Evolutionary conservation across 2,113 vertebrate species (phyloP), one percentile per base, ranked within the genome.

Genomic region (Chaetops frenatus): DNA sequence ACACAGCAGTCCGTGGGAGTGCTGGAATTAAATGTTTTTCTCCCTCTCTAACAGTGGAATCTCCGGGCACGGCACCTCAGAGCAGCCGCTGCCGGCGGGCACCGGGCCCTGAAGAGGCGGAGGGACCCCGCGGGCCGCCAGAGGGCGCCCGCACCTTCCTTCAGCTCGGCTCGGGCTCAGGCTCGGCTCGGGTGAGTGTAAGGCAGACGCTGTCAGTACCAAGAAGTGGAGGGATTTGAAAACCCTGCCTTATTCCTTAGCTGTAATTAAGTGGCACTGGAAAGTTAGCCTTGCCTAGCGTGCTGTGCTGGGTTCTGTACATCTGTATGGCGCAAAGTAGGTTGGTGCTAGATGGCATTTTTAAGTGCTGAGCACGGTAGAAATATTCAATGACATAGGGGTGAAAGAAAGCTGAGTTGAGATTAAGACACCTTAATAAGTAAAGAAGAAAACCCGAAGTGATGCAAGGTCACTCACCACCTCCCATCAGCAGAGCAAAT

Each of bases 121-220:
- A 48, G 24, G 11, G 19, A 7, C 14, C 14, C 10, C 40, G 29
- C 7, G 4, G 38, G 61, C 87, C 93, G 81, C 35, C 85, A 96
- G 95, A 83, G 93, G 93, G 91, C 71, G 40, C 65, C 15, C 35
- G 61, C 45, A 2, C 7, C 17, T 22, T 19, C 47, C 15, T 38
- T 14, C 50, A 21, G 61, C 57, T 6, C 22, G 17, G 53, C 44
- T 27, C 65, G 24, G 19, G 15, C 38, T 38, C 38, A 38, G 22
- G 29, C 14, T 40, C 12, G 17, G 53, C 45, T 28, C 45, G 24
- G 15, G 15, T 5, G 31, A 3, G 16, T 0, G 33, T 2, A 2
- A 3, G 20, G 33, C 3, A 2, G 38, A 4, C 6, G 0, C 23
- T 6, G 18, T 3, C 10, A 1, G 27, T 4, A 18, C 5, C 28